Conservation (phyloP, 2,888 invertebrate genomes). For the Drosophila robusta region DNA sequence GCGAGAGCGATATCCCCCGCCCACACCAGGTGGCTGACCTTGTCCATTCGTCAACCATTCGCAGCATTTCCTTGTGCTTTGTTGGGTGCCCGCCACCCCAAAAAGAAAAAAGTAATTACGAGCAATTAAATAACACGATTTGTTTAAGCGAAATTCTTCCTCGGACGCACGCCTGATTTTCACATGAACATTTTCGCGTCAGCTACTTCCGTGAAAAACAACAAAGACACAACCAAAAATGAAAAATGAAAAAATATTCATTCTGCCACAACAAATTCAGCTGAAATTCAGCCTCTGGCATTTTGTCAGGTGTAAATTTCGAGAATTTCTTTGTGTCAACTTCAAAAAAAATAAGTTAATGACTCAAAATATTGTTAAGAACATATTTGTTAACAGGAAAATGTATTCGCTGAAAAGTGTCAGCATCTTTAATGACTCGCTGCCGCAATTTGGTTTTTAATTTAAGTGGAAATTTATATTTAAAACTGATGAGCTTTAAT, state of each 20-base stretch:
- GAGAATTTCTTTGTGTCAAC: constrained; percentile 16
- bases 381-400: constrained; percentile 21
- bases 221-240: constrained; percentile 9
- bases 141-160: constrained; percentile 18
- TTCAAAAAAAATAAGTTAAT: constrained; percentile 11
- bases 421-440: constrained; percentile 5
- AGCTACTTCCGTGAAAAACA: constrained; percentile 52
- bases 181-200: constrained; percentile 38
- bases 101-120: constrained; percentile 24
- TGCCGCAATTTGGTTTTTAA: constrained; percentile 2
- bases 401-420: constrained; percentile 35
- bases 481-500: constrained; percentile 9
- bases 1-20: constrained; percentile 21
- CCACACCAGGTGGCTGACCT: constrained; percentile 64
- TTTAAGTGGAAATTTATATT: constrained; percentile 32
- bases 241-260: constrained; percentile 20
- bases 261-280: constrained; percentile 20
- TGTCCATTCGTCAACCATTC: constrained; percentile 40
- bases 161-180: constrained; percentile 31
- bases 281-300: constrained; percentile 29
- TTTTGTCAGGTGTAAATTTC: constrained; percentile 52
- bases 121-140: constrained; percentile 26
- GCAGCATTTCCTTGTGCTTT: constrained; percentile 64
- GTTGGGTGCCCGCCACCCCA: constrained; percentile 18
- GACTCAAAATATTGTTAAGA: constrained; percentile 30